phyloP scores from a whole-genome alignment of 2,888 invertebrate species.

The Galerucella nymphaeae region DNA sequence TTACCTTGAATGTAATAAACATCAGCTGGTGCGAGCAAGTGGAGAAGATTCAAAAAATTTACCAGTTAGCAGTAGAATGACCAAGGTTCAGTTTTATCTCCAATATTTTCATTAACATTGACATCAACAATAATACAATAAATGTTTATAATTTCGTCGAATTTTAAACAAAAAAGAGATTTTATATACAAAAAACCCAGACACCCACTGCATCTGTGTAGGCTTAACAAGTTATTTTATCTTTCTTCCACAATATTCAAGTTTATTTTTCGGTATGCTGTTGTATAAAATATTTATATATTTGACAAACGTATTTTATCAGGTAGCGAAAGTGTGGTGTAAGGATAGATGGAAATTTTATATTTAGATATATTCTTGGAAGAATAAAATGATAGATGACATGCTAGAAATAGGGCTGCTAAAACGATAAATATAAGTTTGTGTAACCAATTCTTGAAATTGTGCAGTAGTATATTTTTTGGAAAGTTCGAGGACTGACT shows the following conservation, averaged over 20 bases:
- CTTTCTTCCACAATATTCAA: neutral
- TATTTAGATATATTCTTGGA: neutral
- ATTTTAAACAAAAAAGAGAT: neutral
- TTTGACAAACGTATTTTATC: slow-evolving; percentile 1
- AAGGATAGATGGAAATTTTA: neutral
- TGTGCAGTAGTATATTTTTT: neutral
- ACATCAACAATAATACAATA: neutral
- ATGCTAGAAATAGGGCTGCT: neutral
- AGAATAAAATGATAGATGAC: neutral
- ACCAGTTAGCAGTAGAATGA: no score
- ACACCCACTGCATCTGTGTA: neutral
- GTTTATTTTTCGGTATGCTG: neutral
- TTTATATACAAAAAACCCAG: neutral
- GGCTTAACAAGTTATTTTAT: slow-evolving; percentile 4
- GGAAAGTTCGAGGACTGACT: neutral
- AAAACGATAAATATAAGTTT: neutral
- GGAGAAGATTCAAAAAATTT: no score
- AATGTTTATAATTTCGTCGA: neutral
- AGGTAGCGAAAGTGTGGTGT: neutral
- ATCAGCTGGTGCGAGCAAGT: no score
- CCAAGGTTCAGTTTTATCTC: no score
- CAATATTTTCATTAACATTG: no score
- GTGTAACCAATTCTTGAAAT: neutral
- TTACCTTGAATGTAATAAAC: no score
- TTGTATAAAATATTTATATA: neutral